Base-by-base conservation (phyloP, 2,797 vertebrate genomes). In the Sebastes matsubarae region DNA sequence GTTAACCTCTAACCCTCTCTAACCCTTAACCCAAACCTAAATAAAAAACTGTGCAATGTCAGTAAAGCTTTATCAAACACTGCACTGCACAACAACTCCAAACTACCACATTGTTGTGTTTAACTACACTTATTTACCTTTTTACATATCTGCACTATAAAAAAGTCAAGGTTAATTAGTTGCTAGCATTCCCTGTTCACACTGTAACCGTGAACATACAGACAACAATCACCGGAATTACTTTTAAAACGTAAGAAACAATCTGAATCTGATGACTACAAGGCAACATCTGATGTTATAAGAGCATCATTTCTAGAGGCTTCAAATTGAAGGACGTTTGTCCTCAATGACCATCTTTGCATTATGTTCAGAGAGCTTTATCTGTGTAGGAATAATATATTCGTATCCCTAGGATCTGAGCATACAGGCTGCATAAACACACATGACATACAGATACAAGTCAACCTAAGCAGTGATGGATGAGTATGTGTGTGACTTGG, bases 401-500 rank as follows among this genome's bases (percentile, higher is more conserved):
- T 60, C 1, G 6, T 6, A 25, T 38, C 20, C 2, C 2, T 2
- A 7, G 5, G n/a, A 67, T 36, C 46, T 16, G 50, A 57, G 12
- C 66, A 74, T n/a, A 57, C 5, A 57, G 18, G 46, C 58, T 13
- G 10, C 64, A 68, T 59, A 70, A 29, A 74, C 46, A 67, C 36
- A 77, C 46, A 30, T n/a, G 30, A 14, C 42, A 63, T 79, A 60
- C 5, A 66, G 54, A 73, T 14, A 58, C 67, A 68, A 80, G 54
- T 78, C 71, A 46, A 42, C 61, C 68, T 68, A 8, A 55, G 63
- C 74, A 20, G 42, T 87, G 88, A 88, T 90, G 50, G 77, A 89
- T 84, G 87, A 74, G 59, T 46, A 10, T 14, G 66, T 54, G 71
- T 61, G 54, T 68, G 85, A 75, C 54, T 63, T 69, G 25, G 52